Conservation (phyloP, 2,113 vertebrate genomes). For the Burhinus oedicnemus region DNA sequence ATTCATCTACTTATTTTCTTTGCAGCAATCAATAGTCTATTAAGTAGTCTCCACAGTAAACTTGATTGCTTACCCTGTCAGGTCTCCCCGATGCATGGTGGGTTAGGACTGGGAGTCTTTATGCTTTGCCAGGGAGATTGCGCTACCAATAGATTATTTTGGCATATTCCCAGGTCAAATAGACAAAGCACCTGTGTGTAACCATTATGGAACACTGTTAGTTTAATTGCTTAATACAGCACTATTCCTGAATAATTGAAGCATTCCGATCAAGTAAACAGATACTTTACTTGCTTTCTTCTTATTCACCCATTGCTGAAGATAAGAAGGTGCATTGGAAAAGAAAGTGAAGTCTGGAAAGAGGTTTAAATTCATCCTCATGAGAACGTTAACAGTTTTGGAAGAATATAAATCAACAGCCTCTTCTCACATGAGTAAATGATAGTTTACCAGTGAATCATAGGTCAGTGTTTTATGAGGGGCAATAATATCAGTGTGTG, state of each 20-base stretch:
- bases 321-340: background rate
- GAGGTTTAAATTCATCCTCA: background rate
- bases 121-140: background rate
- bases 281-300: background rate
- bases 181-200: background rate
- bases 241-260: background rate
- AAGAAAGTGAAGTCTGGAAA: background rate
- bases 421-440: background rate
- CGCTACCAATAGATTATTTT: background rate
- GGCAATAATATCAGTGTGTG: rapidly evolving
- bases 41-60: background rate
- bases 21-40: conserved; percentile 5
- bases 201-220: background rate
- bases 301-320: background rate
- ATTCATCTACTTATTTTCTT: conserved; percentile 1
- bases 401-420: background rate
- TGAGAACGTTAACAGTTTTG: background rate
- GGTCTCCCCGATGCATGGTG: background rate
- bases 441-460: background rate
- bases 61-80: background rate
- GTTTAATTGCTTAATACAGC: background rate
- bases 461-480: background rate
- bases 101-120: background rate
- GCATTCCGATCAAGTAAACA: background rate
- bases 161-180: background rate